These are phyloP conservation scores for Galeopterus variegatus DNA, from an alignment of 2,113 vertebrate species.

Conservation along the genomic window DNA sequence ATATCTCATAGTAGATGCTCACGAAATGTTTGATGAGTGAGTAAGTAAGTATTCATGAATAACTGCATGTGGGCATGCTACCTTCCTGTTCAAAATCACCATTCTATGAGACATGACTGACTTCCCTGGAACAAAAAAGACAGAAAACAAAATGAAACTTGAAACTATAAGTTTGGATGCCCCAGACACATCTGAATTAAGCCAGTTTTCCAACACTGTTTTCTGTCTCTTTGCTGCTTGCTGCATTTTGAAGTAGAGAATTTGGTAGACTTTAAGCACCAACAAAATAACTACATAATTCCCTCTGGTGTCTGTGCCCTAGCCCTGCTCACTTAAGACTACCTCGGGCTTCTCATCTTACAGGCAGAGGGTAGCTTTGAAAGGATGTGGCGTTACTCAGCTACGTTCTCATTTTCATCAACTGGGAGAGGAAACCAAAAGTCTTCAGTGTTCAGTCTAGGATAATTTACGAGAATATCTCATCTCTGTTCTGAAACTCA, in stretches of 20 bases:
- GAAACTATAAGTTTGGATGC: not conserved
- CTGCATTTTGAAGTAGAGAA: not conserved
- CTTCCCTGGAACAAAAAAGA: not conserved
- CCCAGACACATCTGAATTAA: not conserved
- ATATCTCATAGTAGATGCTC: not conserved
- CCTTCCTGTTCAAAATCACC: not conserved
- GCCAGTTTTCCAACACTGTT: not conserved
- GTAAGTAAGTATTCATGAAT: not conserved
- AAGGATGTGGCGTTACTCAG: constrained; percentile 36
- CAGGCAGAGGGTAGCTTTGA: not conserved
- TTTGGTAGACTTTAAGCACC: not conserved
- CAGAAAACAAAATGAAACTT: constrained; percentile 40
- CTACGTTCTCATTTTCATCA: constrained; percentile 52
- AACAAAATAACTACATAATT: not conserved
- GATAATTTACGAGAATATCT: constrained; percentile 65
- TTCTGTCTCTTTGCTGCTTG: not conserved
- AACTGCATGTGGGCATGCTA: not conserved
- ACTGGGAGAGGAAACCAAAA: constrained; percentile 56
- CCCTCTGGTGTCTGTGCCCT: not conserved
- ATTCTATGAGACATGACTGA: not conserved
- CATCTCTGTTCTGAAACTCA: constrained; percentile 25
- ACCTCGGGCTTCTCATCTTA: constrained; percentile 2
- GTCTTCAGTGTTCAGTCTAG: constrained; percentile 30
- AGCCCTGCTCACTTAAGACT: not conserved
- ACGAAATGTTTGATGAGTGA: not conserved